Evolutionary conservation across 2,888 invertebrate genomes (phyloP).

Genomic region (Nomada hirtipes): DNA sequence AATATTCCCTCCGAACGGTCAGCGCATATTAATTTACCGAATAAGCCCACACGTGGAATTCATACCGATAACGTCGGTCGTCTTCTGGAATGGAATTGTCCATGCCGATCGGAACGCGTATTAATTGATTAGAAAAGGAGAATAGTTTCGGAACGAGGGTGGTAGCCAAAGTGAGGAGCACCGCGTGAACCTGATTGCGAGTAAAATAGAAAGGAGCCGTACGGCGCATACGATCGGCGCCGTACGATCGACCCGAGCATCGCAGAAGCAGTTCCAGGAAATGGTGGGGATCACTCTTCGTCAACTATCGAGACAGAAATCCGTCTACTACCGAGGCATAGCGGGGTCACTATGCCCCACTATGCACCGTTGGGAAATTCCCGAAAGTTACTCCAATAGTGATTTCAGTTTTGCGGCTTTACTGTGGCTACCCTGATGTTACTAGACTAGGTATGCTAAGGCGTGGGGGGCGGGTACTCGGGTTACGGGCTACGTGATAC

Average conservation of each 20-base stretch:
- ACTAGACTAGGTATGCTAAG: constrained; percentile 17
- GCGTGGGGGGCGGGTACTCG: not conserved
- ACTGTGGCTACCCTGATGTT: constrained; percentile 41
- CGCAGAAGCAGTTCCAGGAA: too few relatives aligned
- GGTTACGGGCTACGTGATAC: constrained; percentile 2
- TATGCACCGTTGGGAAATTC: not conserved
- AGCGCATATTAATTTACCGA: constrained; percentile 71
- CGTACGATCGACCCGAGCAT: too few relatives aligned
- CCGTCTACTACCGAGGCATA: too few relatives aligned
- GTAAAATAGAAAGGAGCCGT: too few relatives aligned
- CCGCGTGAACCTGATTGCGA: too few relatives aligned
- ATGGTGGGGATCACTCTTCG: too few relatives aligned
- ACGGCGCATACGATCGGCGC: too few relatives aligned
- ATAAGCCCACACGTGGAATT: constrained; percentile 62
- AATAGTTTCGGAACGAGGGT: not conserved
- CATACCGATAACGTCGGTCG: constrained; percentile 50
- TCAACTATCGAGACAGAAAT: too few relatives aligned
- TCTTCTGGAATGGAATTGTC: constrained; percentile 19
- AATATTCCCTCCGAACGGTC: constrained; percentile 75
- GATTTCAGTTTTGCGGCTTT: constrained; percentile 7
- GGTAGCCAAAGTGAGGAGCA: too few relatives aligned
- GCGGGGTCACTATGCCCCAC: too few relatives aligned
- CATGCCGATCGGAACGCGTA: not conserved
- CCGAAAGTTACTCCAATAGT: not conserved
- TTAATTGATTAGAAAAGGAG: not conserved